Evolutionary conservation across 2,113 vertebrate genomes (phyloP).

Genomic region (Arenaria interpres): DNA sequence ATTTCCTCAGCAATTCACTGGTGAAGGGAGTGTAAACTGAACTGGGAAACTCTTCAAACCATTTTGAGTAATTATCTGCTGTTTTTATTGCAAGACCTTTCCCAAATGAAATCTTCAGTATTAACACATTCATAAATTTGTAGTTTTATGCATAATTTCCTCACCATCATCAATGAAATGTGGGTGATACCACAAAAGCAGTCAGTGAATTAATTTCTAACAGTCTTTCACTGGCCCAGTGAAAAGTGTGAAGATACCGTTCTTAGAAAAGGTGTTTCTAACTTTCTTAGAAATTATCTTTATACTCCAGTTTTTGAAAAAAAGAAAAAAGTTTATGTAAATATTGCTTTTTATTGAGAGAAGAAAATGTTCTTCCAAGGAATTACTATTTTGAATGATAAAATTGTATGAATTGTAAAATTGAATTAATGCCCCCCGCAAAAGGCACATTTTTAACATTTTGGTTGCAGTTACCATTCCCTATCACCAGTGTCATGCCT

Average conservation of each 20-base stretch:
- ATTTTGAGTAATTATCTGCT: background rate
- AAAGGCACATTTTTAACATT: background rate
- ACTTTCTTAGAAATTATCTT: background rate
- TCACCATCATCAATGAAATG: background rate
- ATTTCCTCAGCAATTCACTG: background rate
- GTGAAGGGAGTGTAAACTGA: background rate
- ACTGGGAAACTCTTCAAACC: background rate
- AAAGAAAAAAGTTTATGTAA: background rate
- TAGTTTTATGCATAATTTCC: background rate
- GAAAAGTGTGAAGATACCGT: background rate
- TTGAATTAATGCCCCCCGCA: rapidly evolving
- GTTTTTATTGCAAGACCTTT: background rate
- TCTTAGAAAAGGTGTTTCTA: background rate
- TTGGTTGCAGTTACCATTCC: background rate
- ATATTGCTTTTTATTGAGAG: background rate
- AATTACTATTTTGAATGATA: background rate
- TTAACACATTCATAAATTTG: background rate
- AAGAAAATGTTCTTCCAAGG: background rate
- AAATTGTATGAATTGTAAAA: background rate
- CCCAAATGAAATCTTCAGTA: background rate
- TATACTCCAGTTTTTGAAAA: background rate
- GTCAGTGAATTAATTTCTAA: background rate
- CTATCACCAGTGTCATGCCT: background rate
- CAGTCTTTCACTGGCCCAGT: background rate
- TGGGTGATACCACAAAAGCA: background rate